Evolutionary conservation across 2,113 vertebrate species (phyloP).

Genomic region (Peromyscus californicus): DNA sequence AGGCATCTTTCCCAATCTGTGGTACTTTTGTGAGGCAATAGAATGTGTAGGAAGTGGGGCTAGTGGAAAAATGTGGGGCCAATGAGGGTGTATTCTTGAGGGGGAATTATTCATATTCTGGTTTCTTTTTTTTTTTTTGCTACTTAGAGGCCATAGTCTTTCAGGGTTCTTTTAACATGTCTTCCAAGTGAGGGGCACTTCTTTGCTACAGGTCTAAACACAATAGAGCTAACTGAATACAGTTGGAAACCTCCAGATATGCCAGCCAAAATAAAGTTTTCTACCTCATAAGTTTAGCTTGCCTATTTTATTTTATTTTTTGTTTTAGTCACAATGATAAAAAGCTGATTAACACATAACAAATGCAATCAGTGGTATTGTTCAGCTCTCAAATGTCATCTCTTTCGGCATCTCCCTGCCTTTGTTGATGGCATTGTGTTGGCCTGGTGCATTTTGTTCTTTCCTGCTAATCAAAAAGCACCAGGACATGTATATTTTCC

Average conservation of each 20-base stretch:
- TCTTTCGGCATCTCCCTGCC: background rate
- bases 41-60: background rate
- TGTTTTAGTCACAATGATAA: background rate
- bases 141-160: no score
- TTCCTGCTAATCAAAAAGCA: background rate
- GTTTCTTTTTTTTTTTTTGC: background rate
- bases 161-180: background rate
- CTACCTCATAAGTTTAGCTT: background rate
- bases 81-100: no score
- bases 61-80: background rate
- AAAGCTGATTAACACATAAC: background rate
- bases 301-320: background rate
- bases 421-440: background rate
- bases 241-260: background rate
- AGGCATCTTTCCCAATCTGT: fast-evolving
- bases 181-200: background rate
- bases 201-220: background rate
- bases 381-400: background rate
- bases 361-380: background rate
- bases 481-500: background rate
- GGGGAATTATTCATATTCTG: background rate
- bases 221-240: background rate
- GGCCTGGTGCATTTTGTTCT: background rate
- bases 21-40: background rate
- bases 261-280: background rate